Base-by-base conservation (phyloP, 1,140 invertebrate genomes). In the Lucilia sericata region DNA sequence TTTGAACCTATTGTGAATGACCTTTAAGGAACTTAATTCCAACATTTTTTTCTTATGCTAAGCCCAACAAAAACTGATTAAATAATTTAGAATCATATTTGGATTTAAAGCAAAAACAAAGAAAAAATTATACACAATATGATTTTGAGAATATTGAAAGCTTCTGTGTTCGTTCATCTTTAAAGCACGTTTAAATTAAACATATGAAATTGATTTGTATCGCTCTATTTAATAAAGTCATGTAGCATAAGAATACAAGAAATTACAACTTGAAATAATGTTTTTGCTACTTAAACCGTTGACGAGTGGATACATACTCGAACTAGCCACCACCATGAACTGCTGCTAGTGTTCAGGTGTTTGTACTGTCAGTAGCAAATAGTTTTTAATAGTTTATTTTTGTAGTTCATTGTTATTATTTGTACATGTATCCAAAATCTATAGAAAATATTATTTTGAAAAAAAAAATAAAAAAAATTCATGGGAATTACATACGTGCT, bases 401-500 rank as follows among this genome's bases (percentile, higher is more conserved):
- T 42, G 42, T 42, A 42, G 42, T n/a, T 42, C 42, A 42, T 42
- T 42, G 42, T 42, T 42, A 42, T 42, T 42, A 42, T 42, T 42
- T 42, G 42, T 42, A 42, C 42, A 42, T 42, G 42, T 8, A 42
- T 42, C 10, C 42, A 42, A 42, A 42, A 42, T 42, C 42, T 42
- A 42, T 42, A 42, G 2, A 42, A 42, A 42, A 42, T 8, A 42
- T 30, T 30, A 42, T n/a, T 8, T 10, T 42, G 0, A 7, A 55
- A n/a, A 55, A 55, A 55, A 55, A 55, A 49, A 49, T 49, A 49
- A 49, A 12, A 55, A 87, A 89, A 86, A 74, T 89, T 89, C 88
- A 89, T 89, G 88, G 88, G 88, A 89, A 89, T 89, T 86, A 88
- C 88, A 89, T 89, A 89, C 88, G 88, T 89, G 88, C 74, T 84